phyloP scores from a whole-genome alignment of 2,797 vertebrate genomes.

The Pseudomugil tenellus region DNA sequence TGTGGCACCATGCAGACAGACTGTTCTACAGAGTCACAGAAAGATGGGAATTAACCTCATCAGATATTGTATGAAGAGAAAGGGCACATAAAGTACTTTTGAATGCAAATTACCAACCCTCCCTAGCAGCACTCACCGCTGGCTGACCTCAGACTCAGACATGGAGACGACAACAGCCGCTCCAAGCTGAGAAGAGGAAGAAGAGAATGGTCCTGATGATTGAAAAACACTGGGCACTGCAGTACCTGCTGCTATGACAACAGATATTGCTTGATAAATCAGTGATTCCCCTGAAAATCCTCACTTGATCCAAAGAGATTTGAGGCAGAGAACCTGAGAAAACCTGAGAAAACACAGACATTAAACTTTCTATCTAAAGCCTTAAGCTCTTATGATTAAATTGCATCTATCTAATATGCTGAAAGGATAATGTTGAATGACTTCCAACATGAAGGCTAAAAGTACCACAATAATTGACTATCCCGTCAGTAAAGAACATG shows the following conservation, averaged over 20 bases:
- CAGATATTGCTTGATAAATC: constrained; percentile 42
- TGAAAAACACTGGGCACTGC: constrained; percentile 56
- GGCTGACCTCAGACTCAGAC: constrained; percentile 53
- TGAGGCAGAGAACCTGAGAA: too few species aligned
- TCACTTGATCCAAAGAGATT: not conserved
- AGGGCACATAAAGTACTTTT: constrained; percentile 45
- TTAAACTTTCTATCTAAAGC: not conserved
- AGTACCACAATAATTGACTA: not conserved
- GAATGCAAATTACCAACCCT: constrained; percentile 54
- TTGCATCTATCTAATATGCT: too few species aligned
- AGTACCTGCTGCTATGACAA: constrained; percentile 48
- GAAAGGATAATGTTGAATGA: not conserved
- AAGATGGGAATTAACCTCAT: constrained; percentile 35
- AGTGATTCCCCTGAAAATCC: constrained; percentile 30
- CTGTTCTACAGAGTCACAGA: constrained; percentile 41
- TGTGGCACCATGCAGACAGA: constrained; percentile 43
- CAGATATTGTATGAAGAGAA: constrained; percentile 23
- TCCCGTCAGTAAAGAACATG: too few species aligned
- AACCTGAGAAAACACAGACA: not conserved
- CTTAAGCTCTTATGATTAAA: not conserved
- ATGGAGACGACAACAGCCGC: constrained; percentile 38
- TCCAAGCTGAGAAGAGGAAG: constrained; percentile 21
- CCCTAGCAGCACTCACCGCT: constrained; percentile 45
- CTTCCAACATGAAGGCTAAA: not conserved
- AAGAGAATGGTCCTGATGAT: constrained; percentile 58